These are phyloP conservation scores for Amphibalanus amphitrite DNA, from an alignment of 1,140 invertebrate genomes.

Conservation along the genomic window DNA sequence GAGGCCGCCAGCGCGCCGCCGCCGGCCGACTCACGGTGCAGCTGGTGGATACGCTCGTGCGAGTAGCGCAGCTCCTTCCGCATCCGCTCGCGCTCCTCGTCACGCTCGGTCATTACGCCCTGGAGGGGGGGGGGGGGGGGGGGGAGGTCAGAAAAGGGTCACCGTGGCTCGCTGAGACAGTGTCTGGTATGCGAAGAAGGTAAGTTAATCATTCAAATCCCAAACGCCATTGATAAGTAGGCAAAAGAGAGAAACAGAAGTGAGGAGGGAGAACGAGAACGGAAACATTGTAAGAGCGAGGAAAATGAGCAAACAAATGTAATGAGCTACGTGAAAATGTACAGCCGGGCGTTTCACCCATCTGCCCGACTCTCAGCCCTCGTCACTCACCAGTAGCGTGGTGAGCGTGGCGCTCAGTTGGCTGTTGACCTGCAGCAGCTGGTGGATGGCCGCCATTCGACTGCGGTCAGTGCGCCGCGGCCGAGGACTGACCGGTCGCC, in stretches of 20 bases:
- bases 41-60: slow-evolving; percentile 46
- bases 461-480: not conserved
- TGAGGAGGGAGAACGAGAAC: no score
- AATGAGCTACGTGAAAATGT: no score
- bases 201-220: no score
- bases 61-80: slow-evolving; percentile 48
- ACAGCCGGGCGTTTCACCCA: no score
- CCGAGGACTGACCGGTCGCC: slow-evolving; percentile 2
- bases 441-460: slow-evolving; percentile 9
- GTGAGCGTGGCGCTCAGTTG: slow-evolving; percentile 21
- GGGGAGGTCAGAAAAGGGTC: slow-evolving; percentile 27
- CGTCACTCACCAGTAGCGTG: slow-evolving; percentile 16
- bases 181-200: not conserved
- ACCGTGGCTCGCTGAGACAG: slow-evolving; percentile 14
- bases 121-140: slow-evolving; percentile 33
- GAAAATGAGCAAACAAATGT: no score
- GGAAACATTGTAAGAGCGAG: no score
- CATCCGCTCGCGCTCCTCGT: slow-evolving; percentile 53
- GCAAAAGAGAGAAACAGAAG: no score
- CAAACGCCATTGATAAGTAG: no score
- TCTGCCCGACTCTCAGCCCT: no score
- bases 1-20: slow-evolving; percentile 5
- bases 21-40: slow-evolving; percentile 19
- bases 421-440: slow-evolving; percentile 17
- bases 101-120: slow-evolving; percentile 50